A percentile compares a stretch with the other conserved stretches of the same genome.
phyloP scores from a whole-genome alignment of 2,888 invertebrate genomes.

The Drosophila eohydei region DNA sequence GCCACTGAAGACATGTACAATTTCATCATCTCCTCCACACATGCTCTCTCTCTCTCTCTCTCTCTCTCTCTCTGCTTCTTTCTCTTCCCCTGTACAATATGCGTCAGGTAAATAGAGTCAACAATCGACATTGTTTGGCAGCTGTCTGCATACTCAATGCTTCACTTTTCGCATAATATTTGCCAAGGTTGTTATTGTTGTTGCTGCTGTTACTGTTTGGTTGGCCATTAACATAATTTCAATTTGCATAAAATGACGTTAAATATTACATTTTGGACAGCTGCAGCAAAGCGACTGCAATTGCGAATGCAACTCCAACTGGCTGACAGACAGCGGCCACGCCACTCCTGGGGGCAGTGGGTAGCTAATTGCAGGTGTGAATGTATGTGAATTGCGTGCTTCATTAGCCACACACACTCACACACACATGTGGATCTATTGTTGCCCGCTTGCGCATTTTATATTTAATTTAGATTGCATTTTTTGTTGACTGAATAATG shows the following conservation, averaged over 20 bases:
- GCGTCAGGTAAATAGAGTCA: slow-evolving; percentile 26
- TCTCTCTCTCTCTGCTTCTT: background rate
- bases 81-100: background rate
- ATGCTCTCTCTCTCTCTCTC: background rate
- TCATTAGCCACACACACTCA: slow-evolving; percentile 51
- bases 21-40: background rate
- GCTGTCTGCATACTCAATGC: slow-evolving; percentile 45
- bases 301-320: slow-evolving; percentile 19
- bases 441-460: slow-evolving; percentile 29
- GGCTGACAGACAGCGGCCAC: slow-evolving; percentile 49
- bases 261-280: slow-evolving; percentile 74
- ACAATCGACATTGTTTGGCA: slow-evolving; percentile 51
- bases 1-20: slow-evolving; percentile 32
- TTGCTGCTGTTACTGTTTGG: slow-evolving; percentile 28
- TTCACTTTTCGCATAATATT: slow-evolving; percentile 55
- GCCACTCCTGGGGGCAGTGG: background rate
- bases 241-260: slow-evolving; percentile 78
- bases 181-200: slow-evolving; percentile 27
- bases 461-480: slow-evolving; percentile 70
- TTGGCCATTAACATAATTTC: slow-evolving; percentile 77
- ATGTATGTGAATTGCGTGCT: slow-evolving; percentile 57
- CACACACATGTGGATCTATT: slow-evolving; percentile 13
- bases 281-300: slow-evolving; percentile 34
- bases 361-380: slow-evolving; percentile 73
- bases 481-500: slow-evolving; percentile 60